Base-by-base conservation (phyloP, 2,113 vertebrate genomes). In the Oreocharis arfaki region DNA sequence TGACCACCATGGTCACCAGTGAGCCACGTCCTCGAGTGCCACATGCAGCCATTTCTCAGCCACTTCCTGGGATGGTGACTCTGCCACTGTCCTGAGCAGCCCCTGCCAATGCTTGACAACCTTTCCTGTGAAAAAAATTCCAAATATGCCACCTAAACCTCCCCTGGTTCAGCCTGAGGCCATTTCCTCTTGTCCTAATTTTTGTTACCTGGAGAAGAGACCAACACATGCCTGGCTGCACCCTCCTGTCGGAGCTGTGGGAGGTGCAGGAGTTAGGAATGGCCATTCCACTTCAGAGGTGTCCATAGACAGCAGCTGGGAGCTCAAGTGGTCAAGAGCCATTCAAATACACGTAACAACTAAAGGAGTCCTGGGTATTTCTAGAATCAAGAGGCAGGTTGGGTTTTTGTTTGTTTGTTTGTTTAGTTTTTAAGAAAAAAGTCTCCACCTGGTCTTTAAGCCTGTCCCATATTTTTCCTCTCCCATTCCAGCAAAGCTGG, bases 221-320 rank as follows among this genome's bases (percentile, higher is more conserved):
- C 21, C 13, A 37, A 3, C 35, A 32, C 39, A 42, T 3, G 2
- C 17, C 13, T 11, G 47, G 47, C 33, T 11, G 18, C 65, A 9
- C 14, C 1, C 6, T 23, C 10, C 67, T 32, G 47, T 4, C 46
- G 19, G 30, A 35, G 20, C 7, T 42, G 56, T 20, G 39, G 57
- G 57, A 21, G 14, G 33, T 18, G 47, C 57, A 32, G 57, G 81
- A 46, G 22, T 7, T 3, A 4, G 56, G 39, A 73, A 42, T 26
- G 68, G 56, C 47, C 56, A 17, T 20, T 26, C 39, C 47, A 21
- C 47, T 35, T 2, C 56, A 44, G 33, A 65, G 49, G 2, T 16
- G 28, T 20, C 56, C 65, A 9, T 2, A 3, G 21, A 20, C 11
- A 37, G 5, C 3, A 0, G 13, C 4, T 15, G 4, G 0, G 14